Conservation (phyloP, 2,113 vertebrate species). For the Typhlomys cinereus region DNA sequence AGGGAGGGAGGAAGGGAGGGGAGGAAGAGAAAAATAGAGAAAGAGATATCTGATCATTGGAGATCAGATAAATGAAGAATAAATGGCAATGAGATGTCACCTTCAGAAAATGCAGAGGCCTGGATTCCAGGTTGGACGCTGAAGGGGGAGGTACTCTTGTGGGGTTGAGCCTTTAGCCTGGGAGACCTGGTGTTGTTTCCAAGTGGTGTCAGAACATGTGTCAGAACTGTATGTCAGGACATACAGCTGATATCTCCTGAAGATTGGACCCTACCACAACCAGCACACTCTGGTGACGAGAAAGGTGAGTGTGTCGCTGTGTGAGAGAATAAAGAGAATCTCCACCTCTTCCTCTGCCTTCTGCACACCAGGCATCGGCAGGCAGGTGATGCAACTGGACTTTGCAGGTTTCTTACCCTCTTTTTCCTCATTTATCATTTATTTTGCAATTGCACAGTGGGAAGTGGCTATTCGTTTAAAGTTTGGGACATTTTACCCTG, state of each 20-base stretch:
- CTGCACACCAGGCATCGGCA: background rate
- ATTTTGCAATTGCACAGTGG: constrained; percentile 2
- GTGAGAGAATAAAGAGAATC: background rate
- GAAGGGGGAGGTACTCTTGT: background rate
- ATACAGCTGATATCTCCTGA: background rate
- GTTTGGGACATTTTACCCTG: background rate
- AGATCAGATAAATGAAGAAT: too few species aligned
- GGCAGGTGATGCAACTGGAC: background rate
- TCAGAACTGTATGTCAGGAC: background rate
- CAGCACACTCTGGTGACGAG: background rate
- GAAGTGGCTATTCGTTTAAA: background rate
- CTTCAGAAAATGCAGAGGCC: background rate
- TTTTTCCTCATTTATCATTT: background rate
- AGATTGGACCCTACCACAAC: background rate
- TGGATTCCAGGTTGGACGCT: background rate
- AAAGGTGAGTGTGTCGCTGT: background rate
- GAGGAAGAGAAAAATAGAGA: too few species aligned
- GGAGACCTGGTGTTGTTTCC: background rate
- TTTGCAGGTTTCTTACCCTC: constrained; percentile 2
- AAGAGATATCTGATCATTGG: too few species aligned
- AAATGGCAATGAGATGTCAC: too few species aligned
- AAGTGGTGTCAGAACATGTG: background rate
- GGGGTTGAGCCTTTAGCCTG: too few species aligned
- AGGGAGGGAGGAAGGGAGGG: too few species aligned
- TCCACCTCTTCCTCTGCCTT: background rate